Conservation (phyloP, 2,797 vertebrate genomes). For the Siniperca obscura region DNA sequence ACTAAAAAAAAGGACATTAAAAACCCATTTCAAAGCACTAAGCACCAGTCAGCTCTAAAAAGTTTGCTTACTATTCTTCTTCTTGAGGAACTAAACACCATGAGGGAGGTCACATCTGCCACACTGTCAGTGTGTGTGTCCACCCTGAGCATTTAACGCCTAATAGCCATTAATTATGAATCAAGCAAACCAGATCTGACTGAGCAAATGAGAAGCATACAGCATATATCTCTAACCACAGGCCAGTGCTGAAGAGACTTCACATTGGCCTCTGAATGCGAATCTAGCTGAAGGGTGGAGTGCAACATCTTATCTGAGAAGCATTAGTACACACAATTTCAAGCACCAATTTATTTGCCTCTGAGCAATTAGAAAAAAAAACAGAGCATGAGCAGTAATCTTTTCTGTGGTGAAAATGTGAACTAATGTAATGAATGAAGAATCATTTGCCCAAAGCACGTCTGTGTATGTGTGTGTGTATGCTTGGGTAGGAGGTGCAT, state of each 20-base stretch:
- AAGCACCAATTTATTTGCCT: conserved; percentile 72
- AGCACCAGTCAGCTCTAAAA: conserved; percentile 37
- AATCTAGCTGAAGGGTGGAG: conserved; percentile 64
- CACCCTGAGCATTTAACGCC: conserved; percentile 21
- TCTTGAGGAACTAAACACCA: conserved; percentile 34
- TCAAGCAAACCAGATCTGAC: conserved; percentile 56
- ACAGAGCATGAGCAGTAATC: conserved; percentile 66
- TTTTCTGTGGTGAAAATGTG: conserved; percentile 77
- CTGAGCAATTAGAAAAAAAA: conserved; percentile 53
- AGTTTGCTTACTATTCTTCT: conserved; percentile 38
- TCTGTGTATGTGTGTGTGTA: conserved; percentile 19
- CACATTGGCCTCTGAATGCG: conserved; percentile 58
- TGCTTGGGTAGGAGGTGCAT: conserved; percentile 13
- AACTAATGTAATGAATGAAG: conserved; percentile 82
- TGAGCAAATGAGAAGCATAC: conserved; percentile 35
- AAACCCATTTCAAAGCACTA: conserved; percentile 46
- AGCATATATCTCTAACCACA: conserved; percentile 49
- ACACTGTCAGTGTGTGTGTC: conserved; percentile 13
- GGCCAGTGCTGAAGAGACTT: conserved; percentile 54
- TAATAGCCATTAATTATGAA: conserved; percentile 50
- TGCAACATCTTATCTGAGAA: conserved; percentile 67
- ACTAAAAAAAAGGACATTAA: conserved; percentile 52
- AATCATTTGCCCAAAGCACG: conserved; percentile 74
- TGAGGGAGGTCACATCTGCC: conserved; percentile 54
- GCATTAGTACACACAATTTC: conserved; percentile 72